Conservation (phyloP, 2,113 vertebrate genomes). For the Peromyscus polionotus region DNA sequence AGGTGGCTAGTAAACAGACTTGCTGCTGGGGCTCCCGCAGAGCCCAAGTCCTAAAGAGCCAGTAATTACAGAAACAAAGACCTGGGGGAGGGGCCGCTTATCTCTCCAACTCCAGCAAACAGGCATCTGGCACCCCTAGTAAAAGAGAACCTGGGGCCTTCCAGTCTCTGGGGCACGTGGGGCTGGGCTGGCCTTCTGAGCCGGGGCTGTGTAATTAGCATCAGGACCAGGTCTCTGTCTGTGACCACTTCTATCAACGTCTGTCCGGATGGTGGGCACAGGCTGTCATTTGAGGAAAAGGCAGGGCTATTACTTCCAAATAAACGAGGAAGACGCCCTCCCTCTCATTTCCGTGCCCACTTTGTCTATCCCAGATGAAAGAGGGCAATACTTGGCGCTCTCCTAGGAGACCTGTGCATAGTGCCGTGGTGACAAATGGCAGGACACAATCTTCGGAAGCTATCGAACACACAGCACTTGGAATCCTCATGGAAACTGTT, state of each 20-base stretch:
- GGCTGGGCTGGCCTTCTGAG: neutral
- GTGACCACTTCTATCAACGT: neutral
- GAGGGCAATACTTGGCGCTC: neutral
- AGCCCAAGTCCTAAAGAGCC: slow-evolving; percentile 31
- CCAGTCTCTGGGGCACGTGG: neutral
- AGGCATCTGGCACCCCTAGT: neutral
- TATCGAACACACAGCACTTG: neutral
- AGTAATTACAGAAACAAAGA: slow-evolving; percentile 67
- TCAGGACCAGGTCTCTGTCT: neutral
- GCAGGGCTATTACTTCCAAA: neutral
- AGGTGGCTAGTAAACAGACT: slow-evolving; percentile 58
- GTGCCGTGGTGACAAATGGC: neutral
- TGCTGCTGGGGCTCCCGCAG: neutral
- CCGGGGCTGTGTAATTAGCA: neutral
- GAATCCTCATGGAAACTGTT: neutral
- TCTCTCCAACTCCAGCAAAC: slow-evolving; percentile 4
- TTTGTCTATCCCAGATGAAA: neutral
- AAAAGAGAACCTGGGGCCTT: neutral
- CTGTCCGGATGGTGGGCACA: neutral
- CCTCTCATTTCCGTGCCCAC: neutral
- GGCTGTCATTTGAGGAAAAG: neutral
- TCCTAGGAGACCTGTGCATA: neutral
- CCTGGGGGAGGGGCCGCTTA: neutral
- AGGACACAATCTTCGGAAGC: neutral
- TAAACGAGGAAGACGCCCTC: neutral